Conservation (phyloP, 2,113 vertebrate species). For the human region GRCh38 chr14:94687501-94688000, state of each 20-base stretch:
- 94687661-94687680: background rate
- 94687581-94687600: background rate
- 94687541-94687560: background rate
- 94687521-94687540: background rate
- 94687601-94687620: background rate
- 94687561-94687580: no score
- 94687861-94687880: accelerated
- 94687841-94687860: no score
- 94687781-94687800: no score
- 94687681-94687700: no score
- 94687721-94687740: no score
- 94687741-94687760: no score
- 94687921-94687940: background rate
- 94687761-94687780: no score
- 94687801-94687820: no score
- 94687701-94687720: no score
- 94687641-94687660: background rate
- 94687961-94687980: background rate
- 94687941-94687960: background rate
- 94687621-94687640: no score
- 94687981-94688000: background rate
- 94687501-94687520: background rate
- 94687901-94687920: background rate
- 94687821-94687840: no score
- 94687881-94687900: no score